Base-by-base conservation (phyloP, 2,113 vertebrate genomes). In the Ivindomyrus marchei region DNA sequence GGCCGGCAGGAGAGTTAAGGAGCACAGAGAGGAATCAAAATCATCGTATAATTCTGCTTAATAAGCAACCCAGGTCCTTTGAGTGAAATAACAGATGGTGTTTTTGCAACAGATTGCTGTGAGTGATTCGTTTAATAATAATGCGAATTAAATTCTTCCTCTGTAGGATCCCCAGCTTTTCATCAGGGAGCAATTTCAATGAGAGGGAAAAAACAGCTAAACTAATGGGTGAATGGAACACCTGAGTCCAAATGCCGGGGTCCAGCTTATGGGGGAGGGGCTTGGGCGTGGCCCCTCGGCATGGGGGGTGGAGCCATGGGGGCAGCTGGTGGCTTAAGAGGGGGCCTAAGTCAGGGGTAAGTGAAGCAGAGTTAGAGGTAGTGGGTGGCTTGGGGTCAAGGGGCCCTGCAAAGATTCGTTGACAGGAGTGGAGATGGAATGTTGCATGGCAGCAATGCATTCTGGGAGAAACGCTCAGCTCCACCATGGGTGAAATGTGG, bases 121-220 rank as follows among this genome's bases (percentile, higher is more conserved):
- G 92, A 93, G 92, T 93, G 93, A 93, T 94, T 94, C 91, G 92
- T 94, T 93, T 94, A 92, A 94, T 94, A 93, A 94, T 94, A 94
- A 94, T 93, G 92, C 88, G 93, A 93, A 93, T 94, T 93, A 93
- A 94, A 94, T 92, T 93, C 91, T 93, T 93, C 91, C 92, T 93
- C 92, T 92, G 90, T 92, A 92, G 92, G 90, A 92, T 88, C 89
- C 91, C 89, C 88, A 90, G 91, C 83, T 90, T 90, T 92, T 92
- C 92, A 92, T 92, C 66, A 52, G 92, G 94, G 93, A 94, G 91
- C 87, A 90, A 66, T 94, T 93, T 91, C 90, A 93, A 93, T 91
- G 92, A 93, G 92, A 89, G 90, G 89, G 62, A 91, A 92, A 92
- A 93, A 92, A 92, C 91, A 91, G 91, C 91, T 92, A 91, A 92